phyloP scores from a whole-genome alignment of 2,888 invertebrate genomes.

The Unio pictorum region DNA sequence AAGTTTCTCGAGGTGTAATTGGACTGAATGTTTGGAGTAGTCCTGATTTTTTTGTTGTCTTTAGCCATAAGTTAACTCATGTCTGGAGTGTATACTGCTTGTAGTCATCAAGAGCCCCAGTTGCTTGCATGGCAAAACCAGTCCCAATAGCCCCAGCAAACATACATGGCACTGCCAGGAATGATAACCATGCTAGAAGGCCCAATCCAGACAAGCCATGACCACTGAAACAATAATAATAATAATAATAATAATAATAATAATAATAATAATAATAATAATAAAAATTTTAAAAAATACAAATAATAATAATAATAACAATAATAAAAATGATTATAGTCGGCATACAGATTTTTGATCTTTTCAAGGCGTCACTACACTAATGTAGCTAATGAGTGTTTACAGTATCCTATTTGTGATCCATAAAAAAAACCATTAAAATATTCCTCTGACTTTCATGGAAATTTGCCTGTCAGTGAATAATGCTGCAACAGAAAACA shows the following conservation, averaged over 20 bases:
- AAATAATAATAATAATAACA: slow-evolving; percentile 15
- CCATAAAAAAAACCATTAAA: too few species aligned
- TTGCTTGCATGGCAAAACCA: slow-evolving; percentile 58
- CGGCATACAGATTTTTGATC: too few species aligned
- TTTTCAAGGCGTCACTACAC: too few species aligned
- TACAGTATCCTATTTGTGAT: too few species aligned
- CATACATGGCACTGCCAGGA: slow-evolving; percentile 64
- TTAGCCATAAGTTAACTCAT: neutral
- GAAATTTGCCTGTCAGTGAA: too few species aligned
- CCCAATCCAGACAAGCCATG: slow-evolving; percentile 66
- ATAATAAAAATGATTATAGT: neutral
- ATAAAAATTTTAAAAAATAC: neutral
- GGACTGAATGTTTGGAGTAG: too few species aligned
- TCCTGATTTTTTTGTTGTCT: too few species aligned
- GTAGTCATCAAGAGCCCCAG: slow-evolving; percentile 41
- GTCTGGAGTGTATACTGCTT: slow-evolving; percentile 31
- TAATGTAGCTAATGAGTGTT: too few species aligned
- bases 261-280: neutral
- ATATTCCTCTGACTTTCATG: too few species aligned
- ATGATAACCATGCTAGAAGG: slow-evolving; percentile 58
- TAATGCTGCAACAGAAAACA: too few species aligned
- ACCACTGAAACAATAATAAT: slow-evolving; percentile 52
- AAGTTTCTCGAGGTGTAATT: too few species aligned
- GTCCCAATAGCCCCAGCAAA: slow-evolving; percentile 62
- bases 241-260: neutral